phyloP scores from a whole-genome alignment of 1,140 invertebrate genomes.

The Drosophila mauritiana region DNA sequence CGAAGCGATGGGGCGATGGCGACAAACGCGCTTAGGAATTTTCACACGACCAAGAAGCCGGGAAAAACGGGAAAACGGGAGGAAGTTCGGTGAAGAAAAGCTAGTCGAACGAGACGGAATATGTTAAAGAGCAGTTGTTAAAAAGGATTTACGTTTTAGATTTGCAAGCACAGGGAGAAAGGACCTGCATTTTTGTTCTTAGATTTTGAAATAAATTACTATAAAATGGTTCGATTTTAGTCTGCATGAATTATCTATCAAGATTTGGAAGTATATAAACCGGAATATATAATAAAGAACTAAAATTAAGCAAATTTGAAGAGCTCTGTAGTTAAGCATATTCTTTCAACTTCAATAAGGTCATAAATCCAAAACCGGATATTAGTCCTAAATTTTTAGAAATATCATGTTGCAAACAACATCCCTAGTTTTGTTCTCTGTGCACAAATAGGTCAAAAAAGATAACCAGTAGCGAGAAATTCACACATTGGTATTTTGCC shows the following conservation, averaged over 20 bases:
- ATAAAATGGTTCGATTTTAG: no score
- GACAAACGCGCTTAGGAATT: slow-evolving; percentile 79
- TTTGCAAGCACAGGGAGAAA: slow-evolving; percentile 45
- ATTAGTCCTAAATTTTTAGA: no score
- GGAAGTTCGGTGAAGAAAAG: neutral
- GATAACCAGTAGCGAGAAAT: slow-evolving; percentile 1
- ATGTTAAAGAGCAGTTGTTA: slow-evolving; percentile 83
- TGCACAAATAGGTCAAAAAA: slow-evolving; percentile 12
- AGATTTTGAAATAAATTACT: no score
- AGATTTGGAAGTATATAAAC: no score
- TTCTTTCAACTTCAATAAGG: no score
- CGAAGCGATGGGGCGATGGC: slow-evolving; percentile 46
- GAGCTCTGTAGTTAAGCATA: neutral
- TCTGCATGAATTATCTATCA: no score
- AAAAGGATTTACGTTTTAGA: slow-evolving; percentile 82
- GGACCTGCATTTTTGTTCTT: neutral
- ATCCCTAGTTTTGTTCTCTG: neutral
- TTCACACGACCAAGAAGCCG: slow-evolving; percentile 59
- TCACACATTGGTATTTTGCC: slow-evolving; percentile 76
- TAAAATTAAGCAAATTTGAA: no score
- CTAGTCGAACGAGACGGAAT: slow-evolving; percentile 30
- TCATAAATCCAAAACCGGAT: no score
- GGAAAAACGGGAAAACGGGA: neutral
- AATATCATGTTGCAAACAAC: no score
- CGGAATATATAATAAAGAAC: no score